Base-by-base conservation (phyloP, 2,888 invertebrate genomes). In the Celastrina argiolus region DNA sequence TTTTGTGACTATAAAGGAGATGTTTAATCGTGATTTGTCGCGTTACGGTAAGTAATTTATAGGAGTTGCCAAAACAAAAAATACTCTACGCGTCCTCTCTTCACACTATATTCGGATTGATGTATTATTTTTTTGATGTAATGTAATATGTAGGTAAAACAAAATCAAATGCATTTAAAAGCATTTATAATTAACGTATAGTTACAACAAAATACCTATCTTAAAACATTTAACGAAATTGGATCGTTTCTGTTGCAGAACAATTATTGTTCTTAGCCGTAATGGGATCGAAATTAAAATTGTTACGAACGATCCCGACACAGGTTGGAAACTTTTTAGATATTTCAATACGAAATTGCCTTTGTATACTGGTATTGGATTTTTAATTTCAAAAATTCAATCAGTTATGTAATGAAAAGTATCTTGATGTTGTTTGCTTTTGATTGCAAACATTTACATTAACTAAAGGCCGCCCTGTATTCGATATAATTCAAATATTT, bases 281-380 rank as follows among this genome's bases (percentile, higher is more conserved):
- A 45, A 39, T 42, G 10, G 18, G 14, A 56, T 58, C n/a, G 58
- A 58, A 58, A 58, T 58, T 58, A 58, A 58, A 58, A 58, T 58
- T 58, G 58, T 58, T 58, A 58, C 58, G 58, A 58, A 58, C 31
- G 58, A 31, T 58, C 31, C 28, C 58, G 16, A 31, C 31, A 58
- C 58, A 58, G 28, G 58, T 31, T 58, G 28, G 31, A 31, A 45
- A 58, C n/a, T 58, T 31, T 58, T 31, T n/a, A 58, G 58, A 58
- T 58, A 58, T 58, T 58, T 58, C 58, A 58, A 58, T 31, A 58
- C 2, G n/a, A 58, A 58, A 58, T 58, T 31, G 58, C 58, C 31
- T 58, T 58, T 58, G 58, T 16, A 16, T 31, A 31, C 26, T 8
- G 5, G 22, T 51, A 51, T 26, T 51, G 51, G 51, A 12, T 51